Percentiles rank a stretch among this genome's conserved stretches.
phyloP scores from a whole-genome alignment of 2,888 invertebrate species.

The Megalurothrips usitatus region DNA sequence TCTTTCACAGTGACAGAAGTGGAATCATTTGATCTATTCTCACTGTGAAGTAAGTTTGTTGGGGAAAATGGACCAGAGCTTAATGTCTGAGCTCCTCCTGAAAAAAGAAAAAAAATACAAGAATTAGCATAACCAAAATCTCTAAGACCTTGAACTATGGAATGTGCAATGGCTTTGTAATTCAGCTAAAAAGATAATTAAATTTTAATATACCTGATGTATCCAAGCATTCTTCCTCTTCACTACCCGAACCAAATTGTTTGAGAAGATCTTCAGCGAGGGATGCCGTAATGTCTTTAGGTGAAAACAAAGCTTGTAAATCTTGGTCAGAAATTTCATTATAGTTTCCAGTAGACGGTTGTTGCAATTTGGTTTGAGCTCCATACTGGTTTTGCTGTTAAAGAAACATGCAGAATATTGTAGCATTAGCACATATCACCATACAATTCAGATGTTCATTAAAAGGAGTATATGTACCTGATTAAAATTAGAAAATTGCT shows the following conservation, averaged over 20 bases:
- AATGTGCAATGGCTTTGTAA: no score
- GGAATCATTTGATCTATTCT: background rate
- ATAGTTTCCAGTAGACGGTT: background rate
- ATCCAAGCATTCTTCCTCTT: slow-evolving; percentile 55
- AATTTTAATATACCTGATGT: slow-evolving; percentile 21
- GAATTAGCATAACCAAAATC: no score
- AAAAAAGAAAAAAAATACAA: slow-evolving; percentile 28
- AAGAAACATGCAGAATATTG: background rate
- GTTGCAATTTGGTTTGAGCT: background rate
- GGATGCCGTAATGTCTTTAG: slow-evolving; percentile 70
- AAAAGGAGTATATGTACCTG: slow-evolving; percentile 41
- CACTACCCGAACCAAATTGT: slow-evolving; percentile 64
- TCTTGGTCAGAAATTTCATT: slow-evolving; percentile 56
- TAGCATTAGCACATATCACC: no score
- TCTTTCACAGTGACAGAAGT: background rate
- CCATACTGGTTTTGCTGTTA: background rate
- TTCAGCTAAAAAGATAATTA: no score
- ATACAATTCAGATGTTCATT: no score
- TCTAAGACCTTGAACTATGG: no score
- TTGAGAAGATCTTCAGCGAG: slow-evolving; percentile 84
- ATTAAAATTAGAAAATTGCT: slow-evolving; percentile 42
- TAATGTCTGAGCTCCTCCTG: slow-evolving; percentile 40
- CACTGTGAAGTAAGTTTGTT: slow-evolving; percentile 43
- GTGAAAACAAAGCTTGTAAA: slow-evolving; percentile 65
- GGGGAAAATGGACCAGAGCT: slow-evolving; percentile 56